Conservation (phyloP, 2,888 invertebrate genomes). For the Nemoura dubitans region DNA sequence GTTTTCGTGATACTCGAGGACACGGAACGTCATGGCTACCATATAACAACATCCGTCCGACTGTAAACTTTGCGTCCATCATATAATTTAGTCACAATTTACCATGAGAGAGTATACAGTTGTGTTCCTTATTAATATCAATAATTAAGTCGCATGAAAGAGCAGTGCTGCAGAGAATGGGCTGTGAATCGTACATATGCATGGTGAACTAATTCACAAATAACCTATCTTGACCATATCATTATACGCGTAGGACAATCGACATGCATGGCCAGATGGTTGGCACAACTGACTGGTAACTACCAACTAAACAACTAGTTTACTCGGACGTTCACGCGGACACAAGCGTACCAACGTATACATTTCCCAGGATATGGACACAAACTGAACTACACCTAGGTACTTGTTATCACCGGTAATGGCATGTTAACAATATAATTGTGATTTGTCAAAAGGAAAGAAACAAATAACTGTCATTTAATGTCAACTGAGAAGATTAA, state of each 20-base stretch:
- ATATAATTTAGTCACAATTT: slow-evolving; percentile 35
- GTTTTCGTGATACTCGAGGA: background rate
- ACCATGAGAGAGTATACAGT: slow-evolving; percentile 31
- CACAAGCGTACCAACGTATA: slow-evolving; percentile 1
- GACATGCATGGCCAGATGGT: slow-evolving; percentile 39
- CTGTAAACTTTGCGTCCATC: background rate
- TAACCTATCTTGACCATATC: slow-evolving; percentile 35
- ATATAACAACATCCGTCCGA: slow-evolving; percentile 24
- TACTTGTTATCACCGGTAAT: background rate
- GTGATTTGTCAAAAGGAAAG: slow-evolving; percentile 8
- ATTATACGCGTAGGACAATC: background rate
- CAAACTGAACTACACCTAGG: background rate
- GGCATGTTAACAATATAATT: background rate
- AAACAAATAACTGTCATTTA: slow-evolving; percentile 32
- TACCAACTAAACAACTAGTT: slow-evolving; percentile 21
- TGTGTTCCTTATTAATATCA: slow-evolving; percentile 34
- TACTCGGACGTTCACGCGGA: slow-evolving; percentile 1
- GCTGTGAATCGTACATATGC: slow-evolving; percentile 30
- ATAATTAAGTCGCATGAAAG: slow-evolving; percentile 23
- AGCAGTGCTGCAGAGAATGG: background rate
- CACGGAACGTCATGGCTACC: background rate
- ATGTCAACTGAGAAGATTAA: background rate
- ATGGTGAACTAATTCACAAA: slow-evolving; percentile 21
- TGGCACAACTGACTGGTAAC: slow-evolving; percentile 13
- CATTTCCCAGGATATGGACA: slow-evolving; percentile 28